Base-by-base conservation (phyloP, 1,140 invertebrate genomes). In the Hyles vespertilio region DNA sequence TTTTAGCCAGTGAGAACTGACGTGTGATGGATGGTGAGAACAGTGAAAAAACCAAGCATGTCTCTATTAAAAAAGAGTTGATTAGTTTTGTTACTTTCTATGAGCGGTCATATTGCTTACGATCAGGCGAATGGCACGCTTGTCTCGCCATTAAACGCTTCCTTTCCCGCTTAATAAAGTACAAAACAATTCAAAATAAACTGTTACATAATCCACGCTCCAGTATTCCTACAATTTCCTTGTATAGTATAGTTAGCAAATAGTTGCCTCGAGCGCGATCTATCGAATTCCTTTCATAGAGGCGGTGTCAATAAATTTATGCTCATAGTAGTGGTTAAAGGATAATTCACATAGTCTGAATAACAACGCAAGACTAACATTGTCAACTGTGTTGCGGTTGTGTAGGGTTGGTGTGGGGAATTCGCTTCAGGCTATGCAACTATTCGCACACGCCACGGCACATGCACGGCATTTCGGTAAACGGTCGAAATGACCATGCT, bases 331-430 rank as follows among this genome's bases (percentile, higher is more conserved):
- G 68, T 67, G 65, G 75, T 66, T 61, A 58, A 59, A 64, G 67
- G 64, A 80, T 77, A 68, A 70, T 74, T 73, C 70, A 73, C 71
- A 80, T 80, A 73, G 69, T 76, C 69, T 67, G 67, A 73, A 76
- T 78, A 72, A 74, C 63, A 64, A 54, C 63, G 46, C 65, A 63
- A 74, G 65, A 62, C 63, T 72, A 70, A 72, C 69, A 69, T 72
- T 71, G 72, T 77, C 74, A 72, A 65, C 69, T 69, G 62, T 65
- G 61, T 58, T 76, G 73, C 56, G 71, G 72, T 69, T 47, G 49
- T 32, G 59, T 60, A 56, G 58, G 58, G 58, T 47, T 61, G 56
- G 22, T 34, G 59, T 32, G 57, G 56, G 50, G 63, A 65, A 66
- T 63, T 61, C 43, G 63, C 64, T 51, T 44, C n/a, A 50, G 64